Percentiles rank a stretch among this genome's conserved stretches.
These are phyloP conservation scores for Drosophila neonasuta DNA, from an alignment of 2,888 invertebrate genomes.

Conservation along the genomic window DNA sequence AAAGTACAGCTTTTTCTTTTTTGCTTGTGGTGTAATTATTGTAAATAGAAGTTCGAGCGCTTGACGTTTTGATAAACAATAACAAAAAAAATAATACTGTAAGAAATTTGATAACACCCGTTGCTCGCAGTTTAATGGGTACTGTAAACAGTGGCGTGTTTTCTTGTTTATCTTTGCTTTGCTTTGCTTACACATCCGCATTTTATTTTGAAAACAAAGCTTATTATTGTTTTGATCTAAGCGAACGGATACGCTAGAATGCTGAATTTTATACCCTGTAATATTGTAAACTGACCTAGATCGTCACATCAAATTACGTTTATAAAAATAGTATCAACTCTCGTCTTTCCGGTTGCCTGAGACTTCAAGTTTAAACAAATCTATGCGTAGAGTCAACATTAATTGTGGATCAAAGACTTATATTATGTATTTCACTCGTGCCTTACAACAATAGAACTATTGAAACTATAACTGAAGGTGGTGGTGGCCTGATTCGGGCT, in stretches of 20 bases:
- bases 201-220: neutral
- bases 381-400: neutral
- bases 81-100: neutral
- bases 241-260: neutral
- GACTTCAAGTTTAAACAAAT: too few relatives aligned
- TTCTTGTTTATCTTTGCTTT: neutral
- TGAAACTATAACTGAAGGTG: conserved; percentile 2
- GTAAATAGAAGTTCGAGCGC: neutral
- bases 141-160: neutral
- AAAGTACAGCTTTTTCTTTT: neutral
- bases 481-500: conserved; percentile 28
- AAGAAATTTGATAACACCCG: neutral
- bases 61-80: neutral
- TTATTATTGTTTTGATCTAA: neutral
- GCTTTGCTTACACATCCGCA: neutral
- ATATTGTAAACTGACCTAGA: neutral
- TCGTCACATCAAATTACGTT: neutral
- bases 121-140: neutral
- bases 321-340: too few relatives aligned
- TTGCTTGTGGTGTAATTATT: neutral
- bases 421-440: neutral
- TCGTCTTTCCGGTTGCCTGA: too few relatives aligned
- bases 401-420: neutral
- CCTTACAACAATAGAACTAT: neutral
- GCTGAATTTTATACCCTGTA: neutral